phyloP scores from a whole-genome alignment of 2,797 vertebrate species.

The Aratinga solstitialis region DNA sequence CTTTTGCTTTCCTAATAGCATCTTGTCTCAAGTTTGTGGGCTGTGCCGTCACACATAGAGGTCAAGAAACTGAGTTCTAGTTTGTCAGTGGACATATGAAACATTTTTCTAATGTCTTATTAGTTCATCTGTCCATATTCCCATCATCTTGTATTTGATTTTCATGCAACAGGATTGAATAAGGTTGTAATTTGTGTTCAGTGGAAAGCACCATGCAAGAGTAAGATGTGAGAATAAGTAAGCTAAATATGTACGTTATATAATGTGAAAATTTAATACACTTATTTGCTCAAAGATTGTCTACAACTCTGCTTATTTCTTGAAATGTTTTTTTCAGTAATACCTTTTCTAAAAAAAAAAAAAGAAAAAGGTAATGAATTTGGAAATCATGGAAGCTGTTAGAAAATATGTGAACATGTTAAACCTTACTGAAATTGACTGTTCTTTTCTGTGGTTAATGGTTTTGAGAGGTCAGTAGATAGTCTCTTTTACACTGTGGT shows the following conservation, averaged over 20 bases:
- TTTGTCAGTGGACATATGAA: not conserved
- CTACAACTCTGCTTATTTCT: not conserved
- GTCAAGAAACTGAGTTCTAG: not conserved
- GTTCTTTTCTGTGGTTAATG: not conserved
- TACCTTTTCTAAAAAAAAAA: not conserved
- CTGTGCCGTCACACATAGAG: fast-evolving
- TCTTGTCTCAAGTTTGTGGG: not conserved
- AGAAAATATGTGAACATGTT: not conserved
- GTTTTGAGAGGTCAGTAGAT: not conserved
- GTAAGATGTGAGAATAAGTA: not conserved
- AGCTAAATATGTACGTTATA: not conserved
- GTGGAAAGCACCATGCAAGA: not conserved
- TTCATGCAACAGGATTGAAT: not conserved
- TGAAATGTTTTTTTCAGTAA: not conserved
- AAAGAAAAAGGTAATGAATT: not conserved
- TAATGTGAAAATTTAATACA: not conserved
- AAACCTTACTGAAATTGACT: not conserved
- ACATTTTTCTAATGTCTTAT: not conserved
- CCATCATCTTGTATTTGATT: not conserved
- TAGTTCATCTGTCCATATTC: not conserved
- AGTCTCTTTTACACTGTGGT: not conserved
- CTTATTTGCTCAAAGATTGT: not conserved
- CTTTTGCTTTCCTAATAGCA: not conserved
- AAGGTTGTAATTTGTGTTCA: not conserved
- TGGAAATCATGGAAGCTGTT: not conserved